Base-by-base conservation (phyloP, 1,140 invertebrate genomes). In the Megathymus violae region DNA sequence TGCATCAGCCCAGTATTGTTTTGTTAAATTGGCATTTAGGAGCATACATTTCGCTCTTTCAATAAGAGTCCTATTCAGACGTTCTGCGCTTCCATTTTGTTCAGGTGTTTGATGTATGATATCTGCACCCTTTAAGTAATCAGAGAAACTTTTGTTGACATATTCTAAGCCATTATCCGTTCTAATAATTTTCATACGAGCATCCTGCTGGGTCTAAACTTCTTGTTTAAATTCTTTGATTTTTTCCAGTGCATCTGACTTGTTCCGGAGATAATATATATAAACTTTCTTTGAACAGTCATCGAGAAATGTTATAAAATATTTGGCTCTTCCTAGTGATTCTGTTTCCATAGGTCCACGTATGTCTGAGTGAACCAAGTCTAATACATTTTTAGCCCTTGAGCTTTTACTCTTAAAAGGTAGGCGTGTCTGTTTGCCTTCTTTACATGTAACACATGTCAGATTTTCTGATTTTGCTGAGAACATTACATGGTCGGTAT, bases 151-250 rank as follows among this genome's bases (percentile, higher is more conserved):
- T 4, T 67, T 61, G 51, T 78, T 85, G 0, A 72, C 19, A 63
- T 85, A 91, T 61, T 92, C 90, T 0, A 51, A 64, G 2, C 86
- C 91, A 65, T 92, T 92, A 43, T 92, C 91, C 31, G 70, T 68
- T 50, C 80, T 74, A 0, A 91, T 38, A 25, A 31, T 58, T 46
- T 76, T 81, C 9, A 88, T 73, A 50, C 62, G 58, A 11, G 27
- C 38, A 15, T 69, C 61, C 11, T 64, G 66, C 65, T 90, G 78
- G 44, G 71, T 84, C 61, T 85, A 67, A 1, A 83, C 69, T 27
- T 71, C 10, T n/a, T 31, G 47, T 60, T 44, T 72, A 40, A 81
- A 83, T 16, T 85, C 59, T 48, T 73, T 70, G 17, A 88, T 82
- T 64, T 76, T 74, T 40, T 76, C 41, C 1, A 81, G 52, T 2